Percentiles rank a stretch among this genome's conserved stretches.
These are phyloP conservation scores for Acipenser oxyrinchus DNA, from an alignment of 2,797 vertebrate genomes.

Conservation along the genomic window DNA sequence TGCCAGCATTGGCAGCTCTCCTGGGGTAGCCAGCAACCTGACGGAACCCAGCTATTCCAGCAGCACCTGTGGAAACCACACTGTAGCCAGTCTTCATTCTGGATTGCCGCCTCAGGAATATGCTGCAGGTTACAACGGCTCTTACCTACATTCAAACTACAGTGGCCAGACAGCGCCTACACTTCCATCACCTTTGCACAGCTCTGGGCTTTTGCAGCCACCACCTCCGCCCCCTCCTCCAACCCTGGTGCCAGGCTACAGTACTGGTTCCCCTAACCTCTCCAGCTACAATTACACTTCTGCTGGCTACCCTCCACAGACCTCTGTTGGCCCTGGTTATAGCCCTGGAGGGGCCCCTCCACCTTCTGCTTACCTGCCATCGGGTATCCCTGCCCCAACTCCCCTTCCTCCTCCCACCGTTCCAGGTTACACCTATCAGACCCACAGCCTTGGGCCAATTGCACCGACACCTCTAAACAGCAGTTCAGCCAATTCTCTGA, in stretches of 20 bases:
- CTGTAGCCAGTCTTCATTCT: slow-evolving; percentile 82
- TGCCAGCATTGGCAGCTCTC: slow-evolving; percentile 86
- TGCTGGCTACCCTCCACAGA: slow-evolving; percentile 87
- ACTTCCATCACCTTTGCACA: slow-evolving; percentile 90
- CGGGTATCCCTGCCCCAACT: slow-evolving; percentile 93
- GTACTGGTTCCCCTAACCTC: slow-evolving; percentile 84
- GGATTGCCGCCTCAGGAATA: slow-evolving; percentile 98
- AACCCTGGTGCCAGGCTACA: slow-evolving; percentile 87
- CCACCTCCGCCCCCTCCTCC: slow-evolving; percentile 76
- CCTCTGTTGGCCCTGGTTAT: slow-evolving; percentile 82
- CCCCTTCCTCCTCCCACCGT: slow-evolving; percentile 87
- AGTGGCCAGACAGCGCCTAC: slow-evolving; percentile 84
- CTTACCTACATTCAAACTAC: slow-evolving; percentile 92
- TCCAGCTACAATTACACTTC: slow-evolving; percentile 91
- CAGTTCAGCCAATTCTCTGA: slow-evolving; percentile 90
- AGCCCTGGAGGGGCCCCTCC: slow-evolving; percentile 88
- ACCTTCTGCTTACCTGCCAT: slow-evolving; percentile 89
- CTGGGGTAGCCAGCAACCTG: slow-evolving; percentile 88
- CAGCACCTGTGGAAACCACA: slow-evolving; percentile 92
- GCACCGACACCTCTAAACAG: slow-evolving; percentile 86
- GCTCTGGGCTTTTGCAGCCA: slow-evolving; percentile 85
- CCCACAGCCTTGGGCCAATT: slow-evolving; percentile 84
- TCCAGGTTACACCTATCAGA: slow-evolving; percentile 91
- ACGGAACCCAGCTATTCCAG: slow-evolving; percentile 89
- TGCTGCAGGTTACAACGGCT: slow-evolving; percentile 84